Conservation (phyloP, 2,797 vertebrate genomes). For the Oryzias sinensis region DNA sequence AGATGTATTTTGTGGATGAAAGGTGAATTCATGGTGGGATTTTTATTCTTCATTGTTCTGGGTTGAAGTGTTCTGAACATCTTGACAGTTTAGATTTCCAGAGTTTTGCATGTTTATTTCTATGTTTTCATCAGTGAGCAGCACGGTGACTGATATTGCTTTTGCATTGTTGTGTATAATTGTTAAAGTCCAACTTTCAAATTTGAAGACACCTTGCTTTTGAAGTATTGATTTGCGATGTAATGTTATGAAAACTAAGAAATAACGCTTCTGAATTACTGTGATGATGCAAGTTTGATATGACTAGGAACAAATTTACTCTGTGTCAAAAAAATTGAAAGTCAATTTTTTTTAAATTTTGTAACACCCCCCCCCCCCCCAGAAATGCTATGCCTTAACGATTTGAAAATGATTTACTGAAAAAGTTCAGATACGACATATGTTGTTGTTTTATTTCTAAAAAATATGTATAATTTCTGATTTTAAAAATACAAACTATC, state of each 20-base stretch:
- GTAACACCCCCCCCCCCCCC: too few species aligned
- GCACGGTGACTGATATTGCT: constrained; percentile 12
- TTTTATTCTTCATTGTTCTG: constrained; percentile 31
- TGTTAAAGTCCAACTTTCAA: constrained; percentile 31
- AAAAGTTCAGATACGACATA: too few species aligned
- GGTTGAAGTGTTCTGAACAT: constrained; percentile 41
- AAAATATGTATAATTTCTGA: too few species aligned
- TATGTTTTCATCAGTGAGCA: constrained; percentile 24
- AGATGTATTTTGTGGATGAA: background rate
- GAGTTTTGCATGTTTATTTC: constrained; percentile 36
- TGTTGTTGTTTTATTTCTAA: too few species aligned
- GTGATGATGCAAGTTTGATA: background rate
- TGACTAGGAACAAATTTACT: background rate
- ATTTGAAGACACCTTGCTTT: constrained; percentile 25
- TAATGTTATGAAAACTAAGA: constrained; percentile 16
- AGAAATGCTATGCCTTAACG: too few species aligned
- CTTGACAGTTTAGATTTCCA: constrained; percentile 27
- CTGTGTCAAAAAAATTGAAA: too few species aligned
- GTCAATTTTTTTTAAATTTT: too few species aligned
- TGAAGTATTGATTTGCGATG: constrained; percentile 21
- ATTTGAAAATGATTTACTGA: too few species aligned
- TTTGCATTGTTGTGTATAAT: constrained; percentile 13
- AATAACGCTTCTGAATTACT: constrained; percentile 19
- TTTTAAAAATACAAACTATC: too few species aligned
- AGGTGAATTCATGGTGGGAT: constrained; percentile 20